Evolutionary conservation across 2,888 invertebrate genomes (phyloP), one percentile per base, ranked within the genome.

Genomic region (Orthosia gracilis): DNA sequence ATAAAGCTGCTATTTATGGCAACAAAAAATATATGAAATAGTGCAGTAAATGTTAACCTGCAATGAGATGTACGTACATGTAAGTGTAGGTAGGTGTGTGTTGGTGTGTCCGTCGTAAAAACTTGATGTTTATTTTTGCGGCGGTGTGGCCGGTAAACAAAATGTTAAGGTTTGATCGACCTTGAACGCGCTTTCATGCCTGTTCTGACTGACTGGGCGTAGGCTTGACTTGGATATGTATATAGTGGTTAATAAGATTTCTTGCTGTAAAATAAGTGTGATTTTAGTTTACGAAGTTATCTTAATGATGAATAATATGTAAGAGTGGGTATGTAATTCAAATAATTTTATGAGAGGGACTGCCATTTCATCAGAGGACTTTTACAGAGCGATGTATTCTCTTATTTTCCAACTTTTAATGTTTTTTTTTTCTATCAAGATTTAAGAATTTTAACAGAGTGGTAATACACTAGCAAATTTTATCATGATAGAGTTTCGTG

Each of bases 161-260:
- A 94, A 95, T 95, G 94, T 94, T 94, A 95, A 95, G 92, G 94
- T 91, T 94, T 89, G 76, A 76, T 83, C 81, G 91, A 82, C 96
- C 95, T 96, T 95, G 94, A 88, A 80, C 82, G 90, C 92, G 89
- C 94, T 95, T 95, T 94, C 94, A 92, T 93, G 88, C 85, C 87
- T 76, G 79, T 85, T 83, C 88, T 82, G 89, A 90, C 87, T 87
- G 86, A 88, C 87, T 91, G 92, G 91, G 91, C 89, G 92, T 91
- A 85, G 88, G 87, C 86, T 89, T 86, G 61, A 69, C 64, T 63
- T 45, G 54, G 62, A 81, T 75, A n/a, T 80, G 47, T 76, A 68
- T 74, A 83, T 86, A 85, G 86, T 18, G 69, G 78, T 57, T 73
- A 21, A 40, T 47, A 81, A 67, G 17, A 4, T 40, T 9, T 40